Evolutionary conservation across 2,797 vertebrate genomes (phyloP), one percentile per base, ranked within the genome.

Genomic region (Peromyscus melanophrys): DNA sequence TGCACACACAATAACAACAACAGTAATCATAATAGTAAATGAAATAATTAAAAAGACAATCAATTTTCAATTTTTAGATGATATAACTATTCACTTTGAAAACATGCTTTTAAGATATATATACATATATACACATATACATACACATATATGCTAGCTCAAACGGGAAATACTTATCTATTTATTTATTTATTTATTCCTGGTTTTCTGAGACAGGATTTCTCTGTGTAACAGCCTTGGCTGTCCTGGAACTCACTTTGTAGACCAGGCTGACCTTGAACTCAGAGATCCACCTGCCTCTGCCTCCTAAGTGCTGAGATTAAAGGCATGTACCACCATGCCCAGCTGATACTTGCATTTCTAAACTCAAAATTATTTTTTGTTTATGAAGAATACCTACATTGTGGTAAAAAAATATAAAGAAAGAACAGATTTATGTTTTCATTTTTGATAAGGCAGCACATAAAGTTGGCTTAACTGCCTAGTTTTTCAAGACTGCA

Each of bases 71-170:
- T 46, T 63, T 84, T 85, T n/a, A 46, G 25, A 19, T 37, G 49
- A 59, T 84, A 52, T 49, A 94, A 76, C 27, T 71, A 31, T 80
- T 96, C n/a, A 88, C 88, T 92, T 75, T 96, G 57, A 92, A 96
- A 96, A 83, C 80, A 93, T 57, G 40, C 13, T 90, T 55, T 55
- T 55, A 55, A 59, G 6, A 59, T 8, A 59, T 59, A 59, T 23
- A 63, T 25, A 25, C 59, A 61, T 9, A 61, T 1, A 25, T 6
- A 17, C 7, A n/a, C 7, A 61, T 7, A 61, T 9, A 63, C 23
- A 63, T 1, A 63, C 23, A 37, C 89, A 52, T 5, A 40, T 55
- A 49, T 81, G 27, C 84, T 97, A 37, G 46, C n/a, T 92, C 85
- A 78, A 46, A 96, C 11, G 52, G 27, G 92, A 67, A 19, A 40